Conservation (phyloP, 2,113 vertebrate species). For the Cranoglanis bouderius region DNA sequence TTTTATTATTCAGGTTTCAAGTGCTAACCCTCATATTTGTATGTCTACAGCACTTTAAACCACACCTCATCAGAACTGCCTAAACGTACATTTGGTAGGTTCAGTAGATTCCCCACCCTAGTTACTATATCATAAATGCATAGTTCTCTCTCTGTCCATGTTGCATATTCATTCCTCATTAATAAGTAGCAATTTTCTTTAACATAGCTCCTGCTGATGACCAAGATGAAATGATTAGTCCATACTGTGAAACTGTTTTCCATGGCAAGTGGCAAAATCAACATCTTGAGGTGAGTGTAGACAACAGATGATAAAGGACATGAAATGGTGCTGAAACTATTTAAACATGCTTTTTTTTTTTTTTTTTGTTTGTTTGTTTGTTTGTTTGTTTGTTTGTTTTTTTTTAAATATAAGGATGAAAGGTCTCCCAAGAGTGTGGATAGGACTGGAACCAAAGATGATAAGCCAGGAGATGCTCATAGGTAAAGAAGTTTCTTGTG, state of each 20-base stretch:
- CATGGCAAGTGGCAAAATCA: constrained; percentile 58
- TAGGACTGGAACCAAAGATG: constrained; percentile 44
- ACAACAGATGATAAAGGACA: not conserved
- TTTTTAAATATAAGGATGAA: constrained; percentile 57
- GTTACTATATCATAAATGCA: not conserved
- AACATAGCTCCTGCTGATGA: constrained; percentile 62
- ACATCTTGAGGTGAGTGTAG: constrained; percentile 69
- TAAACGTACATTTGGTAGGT: constrained; percentile 64
- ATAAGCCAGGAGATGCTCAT: constrained; percentile 62
- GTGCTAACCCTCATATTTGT: constrained; percentile 36
- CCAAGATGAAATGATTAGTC: constrained; percentile 72
- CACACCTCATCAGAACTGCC: constrained; percentile 66
- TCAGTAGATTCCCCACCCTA: not conserved
- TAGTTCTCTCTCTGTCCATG: not conserved
- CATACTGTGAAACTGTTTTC: constrained; percentile 83
- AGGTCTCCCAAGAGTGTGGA: constrained; percentile 48
- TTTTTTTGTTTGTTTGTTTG: too few relatives aligned
- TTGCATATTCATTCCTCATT: not conserved
- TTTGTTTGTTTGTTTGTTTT: too few relatives aligned
- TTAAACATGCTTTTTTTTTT: not conserved
- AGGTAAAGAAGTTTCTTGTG: constrained; percentile 63
- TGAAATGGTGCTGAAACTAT: not conserved
- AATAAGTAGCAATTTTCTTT: constrained; percentile 12
- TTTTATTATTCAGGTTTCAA: not conserved
- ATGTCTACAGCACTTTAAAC: constrained; percentile 67